Conservation (phyloP, 2,113 vertebrate species). For the Mormoops blainvillei region DNA sequence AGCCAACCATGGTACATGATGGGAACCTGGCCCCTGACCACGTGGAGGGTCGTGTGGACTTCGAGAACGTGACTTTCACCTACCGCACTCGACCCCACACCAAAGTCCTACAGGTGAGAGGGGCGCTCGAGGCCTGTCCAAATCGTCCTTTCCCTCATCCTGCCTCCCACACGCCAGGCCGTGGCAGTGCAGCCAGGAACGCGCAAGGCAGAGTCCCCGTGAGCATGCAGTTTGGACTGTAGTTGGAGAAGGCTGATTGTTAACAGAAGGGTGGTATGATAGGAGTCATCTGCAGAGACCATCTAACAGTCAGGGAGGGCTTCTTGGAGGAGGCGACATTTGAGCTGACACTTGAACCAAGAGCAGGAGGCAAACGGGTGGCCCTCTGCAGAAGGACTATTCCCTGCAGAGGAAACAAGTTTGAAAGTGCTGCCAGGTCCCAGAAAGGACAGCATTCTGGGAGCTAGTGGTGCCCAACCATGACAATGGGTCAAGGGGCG, state of each 20-base stretch:
- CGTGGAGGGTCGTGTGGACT: slow-evolving; percentile 90
- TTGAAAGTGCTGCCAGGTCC: background rate
- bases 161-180: rapidly evolving
- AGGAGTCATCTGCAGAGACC: background rate
- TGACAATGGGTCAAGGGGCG: rapidly evolving
- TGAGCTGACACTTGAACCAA: background rate
- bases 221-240: background rate
- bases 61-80: slow-evolving; percentile 90
- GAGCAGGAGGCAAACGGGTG: too few species aligned
- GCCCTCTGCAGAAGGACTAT: background rate
- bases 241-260: too few species aligned
- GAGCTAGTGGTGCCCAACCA: background rate
- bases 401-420: background rate
- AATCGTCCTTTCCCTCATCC: rapidly evolving
- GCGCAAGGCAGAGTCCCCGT: rapidly evolving
- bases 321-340: background rate
- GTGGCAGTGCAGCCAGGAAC: rapidly evolving
- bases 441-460: background rate
- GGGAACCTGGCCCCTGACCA: slow-evolving; percentile 87
- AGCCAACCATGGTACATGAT: slow-evolving; percentile 84
- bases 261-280: background rate
- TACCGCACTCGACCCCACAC: slow-evolving; percentile 90
- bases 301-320: background rate
- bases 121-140: rapidly evolving
- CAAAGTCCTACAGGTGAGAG: slow-evolving; percentile 90